A percentile compares a stretch with the other conserved stretches of the same genome.
phyloP scores from a whole-genome alignment of 1,140 invertebrate species.

The Heliconius nattereri region DNA sequence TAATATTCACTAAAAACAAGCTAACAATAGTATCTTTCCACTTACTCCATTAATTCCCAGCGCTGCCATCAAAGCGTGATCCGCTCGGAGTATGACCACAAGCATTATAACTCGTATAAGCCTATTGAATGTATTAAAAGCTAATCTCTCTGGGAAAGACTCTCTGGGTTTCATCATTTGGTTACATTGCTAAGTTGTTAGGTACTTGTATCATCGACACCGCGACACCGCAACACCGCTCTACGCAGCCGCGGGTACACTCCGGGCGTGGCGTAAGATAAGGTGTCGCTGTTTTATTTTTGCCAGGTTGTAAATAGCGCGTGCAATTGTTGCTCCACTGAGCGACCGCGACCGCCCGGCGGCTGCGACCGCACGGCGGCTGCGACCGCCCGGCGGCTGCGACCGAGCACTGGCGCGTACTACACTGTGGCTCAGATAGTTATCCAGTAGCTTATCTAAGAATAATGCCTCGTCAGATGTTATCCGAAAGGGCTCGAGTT shows the following conservation, averaged over 20 bases:
- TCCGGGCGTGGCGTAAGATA: constrained; percentile 31
- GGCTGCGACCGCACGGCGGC: too few species aligned
- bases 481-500: background rate
- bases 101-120: background rate
- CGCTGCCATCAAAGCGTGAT: background rate
- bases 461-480: background rate
- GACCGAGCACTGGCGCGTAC: too few species aligned
- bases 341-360: constrained; percentile 23
- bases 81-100: background rate
- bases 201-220: too few species aligned
- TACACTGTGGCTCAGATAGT: background rate
- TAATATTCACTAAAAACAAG: background rate
- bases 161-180: background rate
- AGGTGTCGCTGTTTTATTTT: constrained; percentile 47
- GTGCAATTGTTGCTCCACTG: constrained; percentile 40
- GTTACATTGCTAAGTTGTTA: background rate
- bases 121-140: background rate
- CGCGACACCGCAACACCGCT: too few species aligned
- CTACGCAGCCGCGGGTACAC: background rate
- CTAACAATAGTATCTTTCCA: background rate
- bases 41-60: background rate
- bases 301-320: constrained; percentile 49
- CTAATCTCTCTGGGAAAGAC: constrained; percentile 4
- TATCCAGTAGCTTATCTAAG: background rate
- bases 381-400: too few species aligned